Conservation (phyloP, 1,140 invertebrate species). For the Schmidtea mediterranea region DNA sequence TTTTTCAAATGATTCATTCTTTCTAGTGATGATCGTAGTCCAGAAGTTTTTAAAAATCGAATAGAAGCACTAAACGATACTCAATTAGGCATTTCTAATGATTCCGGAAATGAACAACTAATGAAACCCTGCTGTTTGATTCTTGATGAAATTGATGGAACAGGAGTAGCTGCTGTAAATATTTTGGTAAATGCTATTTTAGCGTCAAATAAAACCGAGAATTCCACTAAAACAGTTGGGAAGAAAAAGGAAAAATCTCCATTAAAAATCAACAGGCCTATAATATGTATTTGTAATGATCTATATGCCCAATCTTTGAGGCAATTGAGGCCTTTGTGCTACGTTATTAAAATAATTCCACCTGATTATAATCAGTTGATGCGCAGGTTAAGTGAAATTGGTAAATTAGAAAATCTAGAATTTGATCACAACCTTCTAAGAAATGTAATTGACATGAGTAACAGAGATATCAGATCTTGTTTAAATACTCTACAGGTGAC, state of each 20-base stretch:
- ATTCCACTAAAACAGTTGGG: constrained; percentile 11
- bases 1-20: too few species aligned
- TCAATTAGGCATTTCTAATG: too few species aligned
- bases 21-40: constrained; percentile 71
- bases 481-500: constrained; percentile 45
- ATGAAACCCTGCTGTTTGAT: constrained; percentile 58
- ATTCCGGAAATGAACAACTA: constrained; percentile 31
- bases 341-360: constrained; percentile 44
- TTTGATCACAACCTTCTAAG: constrained; percentile 42
- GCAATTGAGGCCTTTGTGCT: constrained; percentile 36
- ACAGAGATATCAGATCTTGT: constrained; percentile 61
- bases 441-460: constrained; percentile 46
- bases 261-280: constrained; percentile 41
- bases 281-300: constrained; percentile 90
- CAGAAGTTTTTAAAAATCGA: constrained; percentile 45
- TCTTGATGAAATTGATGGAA: constrained; percentile 89
- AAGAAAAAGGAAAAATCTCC: constrained; percentile 28
- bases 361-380: constrained; percentile 31
- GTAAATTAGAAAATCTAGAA: constrained; percentile 28
- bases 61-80: constrained; percentile 39
- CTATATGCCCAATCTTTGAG: constrained; percentile 52
- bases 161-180: constrained; percentile 28
- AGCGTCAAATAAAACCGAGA: not conserved
- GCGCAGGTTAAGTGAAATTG: constrained; percentile 20
- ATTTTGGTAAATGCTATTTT: not conserved